Evolutionary conservation across 2,797 vertebrate genomes (phyloP).

Genomic region (Neomorphus geoffroyi): DNA sequence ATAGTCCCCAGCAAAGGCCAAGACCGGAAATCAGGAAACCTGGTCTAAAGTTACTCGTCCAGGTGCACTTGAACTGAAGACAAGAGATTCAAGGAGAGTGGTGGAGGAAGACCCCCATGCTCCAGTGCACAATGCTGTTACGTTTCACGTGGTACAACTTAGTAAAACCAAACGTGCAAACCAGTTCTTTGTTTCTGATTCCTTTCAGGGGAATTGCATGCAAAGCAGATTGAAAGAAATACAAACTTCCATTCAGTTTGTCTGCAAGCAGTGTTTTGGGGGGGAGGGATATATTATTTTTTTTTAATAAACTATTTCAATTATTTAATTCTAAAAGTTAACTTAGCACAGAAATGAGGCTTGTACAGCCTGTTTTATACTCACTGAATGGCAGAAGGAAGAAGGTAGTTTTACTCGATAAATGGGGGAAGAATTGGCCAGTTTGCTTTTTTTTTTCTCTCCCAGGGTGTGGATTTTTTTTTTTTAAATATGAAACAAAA

Average conservation of each 20-base stretch:
- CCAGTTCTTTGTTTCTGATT: slow-evolving; percentile 78
- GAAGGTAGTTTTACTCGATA: slow-evolving; percentile 68
- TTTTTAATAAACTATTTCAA: slow-evolving; percentile 77
- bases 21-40: slow-evolving; percentile 87
- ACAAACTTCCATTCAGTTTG: slow-evolving; percentile 72
- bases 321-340: slow-evolving; percentile 80
- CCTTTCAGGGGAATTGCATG: slow-evolving; percentile 78
- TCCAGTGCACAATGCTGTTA: slow-evolving; percentile 80
- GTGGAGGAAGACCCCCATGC: slow-evolving; percentile 72
- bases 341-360: slow-evolving; percentile 74
- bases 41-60: slow-evolving; percentile 78
- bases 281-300: slow-evolving; percentile 61
- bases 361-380: slow-evolving; percentile 68
- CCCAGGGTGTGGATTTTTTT: slow-evolving; percentile 70
- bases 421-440: slow-evolving; percentile 72
- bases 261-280: slow-evolving; percentile 70
- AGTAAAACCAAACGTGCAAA: slow-evolving; percentile 83
- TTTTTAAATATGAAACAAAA: slow-evolving; percentile 74
- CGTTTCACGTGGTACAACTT: slow-evolving; percentile 78
- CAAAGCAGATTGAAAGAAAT: slow-evolving; percentile 68
- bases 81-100: slow-evolving; percentile 25
- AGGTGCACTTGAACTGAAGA: slow-evolving; percentile 47
- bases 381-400: slow-evolving; percentile 63
- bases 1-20: slow-evolving; percentile 87
- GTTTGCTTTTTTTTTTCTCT: slow-evolving; percentile 74